Base-by-base conservation (phyloP, 2,888 invertebrate species). In the Callyntrura sp. region DNA sequence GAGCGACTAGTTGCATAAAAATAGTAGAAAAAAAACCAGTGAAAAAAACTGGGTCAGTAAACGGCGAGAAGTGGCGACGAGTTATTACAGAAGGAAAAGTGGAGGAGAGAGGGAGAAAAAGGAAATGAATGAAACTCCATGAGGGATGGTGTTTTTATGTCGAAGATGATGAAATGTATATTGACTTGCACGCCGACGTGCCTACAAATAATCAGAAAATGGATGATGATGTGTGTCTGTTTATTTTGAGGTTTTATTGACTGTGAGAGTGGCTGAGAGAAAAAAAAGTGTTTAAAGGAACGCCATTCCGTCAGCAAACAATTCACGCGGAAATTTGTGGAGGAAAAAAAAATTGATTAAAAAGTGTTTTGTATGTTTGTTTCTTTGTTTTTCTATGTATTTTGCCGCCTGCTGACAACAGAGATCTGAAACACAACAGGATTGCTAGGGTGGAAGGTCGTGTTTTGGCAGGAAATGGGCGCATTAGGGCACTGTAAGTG, bases 351-450 rank as follows among this genome's bases (percentile, higher is more conserved):
- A 48, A 35, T 2, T 35, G 35, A 35, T 35, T 35, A 35, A 35
- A 35, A 28, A 35, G n/a, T 28, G 0, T 51, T 28, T 55, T n/a
- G 28, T 35, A 20, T 60, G 20, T 57, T 57, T 79, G 20, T 43
- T 60, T 76, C 25, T 70, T 28, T 76, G 57, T 76, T 85, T 70
- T 81, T 43, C 82, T 23, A 25, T 86, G 11, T 70, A 12, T 91
- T 2, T 92, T 93, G 57, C 57, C 57, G 20, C 65, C 28, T 65
- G 23, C 35, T 9, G 92, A 92, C 95, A 95, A 84, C 96, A 97
- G 97, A 94, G 96, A 97, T 94, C 95, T 98, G 94, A 96, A 97
- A 20, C 96, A 96, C 95, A 98, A 98, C 95, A 96, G 96, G 94
- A 95, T 97, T 94, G 96, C 96, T 94, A 95, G 95, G 93, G 96